Evolutionary conservation across 2,113 vertebrate genomes (phyloP), one percentile per base, ranked within the genome.

Genomic region (Platysteira castanea): DNA sequence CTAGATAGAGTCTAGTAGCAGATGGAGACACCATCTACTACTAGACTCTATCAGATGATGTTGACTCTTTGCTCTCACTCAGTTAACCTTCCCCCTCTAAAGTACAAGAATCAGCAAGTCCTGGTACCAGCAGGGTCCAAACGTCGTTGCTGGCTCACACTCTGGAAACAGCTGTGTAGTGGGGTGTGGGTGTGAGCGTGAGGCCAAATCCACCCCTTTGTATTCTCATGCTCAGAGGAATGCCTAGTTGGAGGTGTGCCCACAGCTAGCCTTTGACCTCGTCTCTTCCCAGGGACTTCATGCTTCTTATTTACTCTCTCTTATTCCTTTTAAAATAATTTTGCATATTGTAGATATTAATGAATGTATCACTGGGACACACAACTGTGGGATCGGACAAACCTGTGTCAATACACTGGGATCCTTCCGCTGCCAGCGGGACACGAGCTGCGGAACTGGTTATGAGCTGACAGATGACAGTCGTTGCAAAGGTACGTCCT

Each of bases 391-490:
- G 11, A 93, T 96, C 5, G 99, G 99, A 7, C 98, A 99, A 89
- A 98, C 98, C 10, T 99, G 99, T 74, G 98, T 99, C 95, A 99
- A 99, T 83, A 99, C 98, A 0, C 42, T 97, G 52, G 99, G 99
- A 56, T 99, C 98, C 0, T 99, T 99, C 95, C 99, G 99, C 70
- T 99, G 99, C 74, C 99, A 99, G 97, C 98, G 99, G 8, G 99
- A 99, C 96, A 98, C 98, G 21, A 99, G 99, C 98, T 99, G 99
- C 7, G 99, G 99, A 9, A 99, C 99, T 1, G 99, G 99, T 81
- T 99, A 99, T 9, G 99, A 99, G 47, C 98, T 99, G 41, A 99
- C 99, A 0, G 99, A 99, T 78, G 97, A 90, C 97, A 99, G 99
- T 97, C 98, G 97, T 30, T 99, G 99, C 98, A 99, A 99, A 98